Conservation (phyloP, 1,140 invertebrate species). For the Chionoecetes opilio region DNA sequence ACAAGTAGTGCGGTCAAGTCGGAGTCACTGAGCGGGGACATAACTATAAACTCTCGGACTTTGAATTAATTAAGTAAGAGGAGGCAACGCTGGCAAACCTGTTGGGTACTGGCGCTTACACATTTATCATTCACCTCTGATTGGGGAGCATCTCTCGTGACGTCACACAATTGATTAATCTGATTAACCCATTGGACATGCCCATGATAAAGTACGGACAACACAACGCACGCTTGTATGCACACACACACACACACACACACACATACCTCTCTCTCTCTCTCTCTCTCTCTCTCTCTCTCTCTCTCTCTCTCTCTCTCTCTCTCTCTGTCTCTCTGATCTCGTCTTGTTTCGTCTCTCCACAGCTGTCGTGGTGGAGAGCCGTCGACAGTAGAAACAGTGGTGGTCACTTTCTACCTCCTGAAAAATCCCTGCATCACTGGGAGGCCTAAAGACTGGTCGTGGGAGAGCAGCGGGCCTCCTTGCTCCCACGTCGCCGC, state of each 20-base stretch:
- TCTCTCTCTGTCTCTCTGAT: background rate
- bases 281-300: too few relatives aligned
- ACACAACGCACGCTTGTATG: background rate
- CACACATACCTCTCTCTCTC: too few relatives aligned
- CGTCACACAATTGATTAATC: constrained; percentile 1
- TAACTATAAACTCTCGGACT: background rate
- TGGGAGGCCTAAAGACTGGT: background rate
- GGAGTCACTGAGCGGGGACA: background rate
- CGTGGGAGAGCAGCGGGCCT: background rate
- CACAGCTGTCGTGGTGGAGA: background rate
- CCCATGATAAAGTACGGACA: background rate
- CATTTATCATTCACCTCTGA: constrained; percentile 5
- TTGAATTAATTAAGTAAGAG: constrained; percentile 12
- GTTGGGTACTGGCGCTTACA: background rate
- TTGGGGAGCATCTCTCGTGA: background rate
- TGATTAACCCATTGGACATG: background rate
- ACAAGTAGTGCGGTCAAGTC: background rate
- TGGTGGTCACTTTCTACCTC: background rate
- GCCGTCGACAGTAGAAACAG: background rate
- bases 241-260: background rate
- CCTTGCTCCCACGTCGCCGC: background rate
- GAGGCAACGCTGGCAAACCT: background rate
- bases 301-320: too few relatives aligned
- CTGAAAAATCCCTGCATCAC: constrained; percentile 28
- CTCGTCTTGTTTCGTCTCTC: background rate